These are phyloP conservation scores for Notoglanidium macrostoma DNA, from an alignment of 2,797 vertebrate genomes.

Conservation along the genomic window DNA sequence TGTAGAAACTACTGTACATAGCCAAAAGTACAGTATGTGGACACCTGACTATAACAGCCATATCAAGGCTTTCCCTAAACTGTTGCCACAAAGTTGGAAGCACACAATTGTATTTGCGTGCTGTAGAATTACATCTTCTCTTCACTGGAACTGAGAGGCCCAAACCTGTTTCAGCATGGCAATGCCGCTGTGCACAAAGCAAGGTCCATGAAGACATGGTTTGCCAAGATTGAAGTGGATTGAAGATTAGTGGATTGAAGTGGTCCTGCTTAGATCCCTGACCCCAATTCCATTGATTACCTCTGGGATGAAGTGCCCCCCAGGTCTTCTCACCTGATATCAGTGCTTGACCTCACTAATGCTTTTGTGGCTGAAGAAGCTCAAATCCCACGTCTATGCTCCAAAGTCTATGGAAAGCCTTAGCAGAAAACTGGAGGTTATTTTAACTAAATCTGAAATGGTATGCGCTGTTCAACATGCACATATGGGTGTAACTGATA, in stretches of 20 bases:
- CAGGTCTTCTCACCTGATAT: background rate
- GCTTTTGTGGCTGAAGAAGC: background rate
- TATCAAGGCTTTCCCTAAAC: background rate
- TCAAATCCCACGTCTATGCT: background rate
- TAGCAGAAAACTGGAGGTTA: background rate
- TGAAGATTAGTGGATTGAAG: background rate
- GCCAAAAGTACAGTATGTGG: background rate
- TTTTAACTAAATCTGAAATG: background rate
- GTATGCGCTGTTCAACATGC: background rate
- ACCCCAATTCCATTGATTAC: background rate
- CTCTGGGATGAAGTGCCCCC: background rate
- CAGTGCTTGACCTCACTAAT: too few relatives aligned
- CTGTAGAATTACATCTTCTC: background rate
- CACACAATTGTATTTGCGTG: background rate
- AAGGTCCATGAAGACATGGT: background rate
- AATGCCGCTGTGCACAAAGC: background rate
- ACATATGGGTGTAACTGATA: background rate
- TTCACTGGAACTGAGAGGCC: background rate
- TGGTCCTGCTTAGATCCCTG: background rate
- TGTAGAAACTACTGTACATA: background rate
- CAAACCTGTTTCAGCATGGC: background rate
- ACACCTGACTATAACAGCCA: background rate
- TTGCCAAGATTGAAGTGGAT: background rate
- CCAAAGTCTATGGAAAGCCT: background rate
- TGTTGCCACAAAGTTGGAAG: background rate